Conservation (phyloP, 37 sponge, comb jelly and placozoan species). For the Spongia lamella region DNA sequence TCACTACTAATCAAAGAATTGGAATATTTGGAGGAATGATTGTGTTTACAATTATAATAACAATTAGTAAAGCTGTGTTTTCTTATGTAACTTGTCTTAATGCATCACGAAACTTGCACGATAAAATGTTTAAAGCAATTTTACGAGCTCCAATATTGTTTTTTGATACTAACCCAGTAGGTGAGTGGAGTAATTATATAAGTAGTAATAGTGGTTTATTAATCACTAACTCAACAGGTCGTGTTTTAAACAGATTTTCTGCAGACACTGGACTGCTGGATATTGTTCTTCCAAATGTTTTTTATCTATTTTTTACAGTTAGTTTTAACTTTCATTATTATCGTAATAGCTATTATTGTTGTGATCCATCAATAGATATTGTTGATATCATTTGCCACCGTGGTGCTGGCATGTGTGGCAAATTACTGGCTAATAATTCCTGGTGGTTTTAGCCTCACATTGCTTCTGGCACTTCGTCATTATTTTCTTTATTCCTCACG, state of each 20-base stretch:
- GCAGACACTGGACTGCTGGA: slow-evolving; percentile 44
- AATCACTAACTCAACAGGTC: slow-evolving; percentile 24
- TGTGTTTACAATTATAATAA: slow-evolving; percentile 19
- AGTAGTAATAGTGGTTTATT: no score
- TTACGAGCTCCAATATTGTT: neutral
- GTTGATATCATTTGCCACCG: no score
- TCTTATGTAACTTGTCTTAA: slow-evolving; percentile 40
- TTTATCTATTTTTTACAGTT: slow-evolving; percentile 18
- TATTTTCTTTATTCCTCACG: no score
- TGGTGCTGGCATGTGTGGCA: no score
- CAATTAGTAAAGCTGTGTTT: slow-evolving; percentile 18
- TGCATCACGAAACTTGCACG: slow-evolving; percentile 66
- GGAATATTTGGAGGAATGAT: slow-evolving; percentile 41
- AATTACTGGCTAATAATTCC: no score
- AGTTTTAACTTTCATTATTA: neutral
- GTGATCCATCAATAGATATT: no score
- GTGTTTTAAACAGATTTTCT: slow-evolving; percentile 55
- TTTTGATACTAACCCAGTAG: neutral
- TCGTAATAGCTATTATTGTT: no score
- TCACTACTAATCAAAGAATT: slow-evolving; percentile 18
- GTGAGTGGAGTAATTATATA: neutral
- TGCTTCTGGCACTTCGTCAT: no score
- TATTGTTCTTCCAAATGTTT: slow-evolving; percentile 14
- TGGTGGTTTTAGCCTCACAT: no score
- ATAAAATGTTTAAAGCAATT: slow-evolving; percentile 6